Evolutionary conservation across 2,797 vertebrate species (phyloP).

Genomic region (Chelidonichthys spinosus): DNA sequence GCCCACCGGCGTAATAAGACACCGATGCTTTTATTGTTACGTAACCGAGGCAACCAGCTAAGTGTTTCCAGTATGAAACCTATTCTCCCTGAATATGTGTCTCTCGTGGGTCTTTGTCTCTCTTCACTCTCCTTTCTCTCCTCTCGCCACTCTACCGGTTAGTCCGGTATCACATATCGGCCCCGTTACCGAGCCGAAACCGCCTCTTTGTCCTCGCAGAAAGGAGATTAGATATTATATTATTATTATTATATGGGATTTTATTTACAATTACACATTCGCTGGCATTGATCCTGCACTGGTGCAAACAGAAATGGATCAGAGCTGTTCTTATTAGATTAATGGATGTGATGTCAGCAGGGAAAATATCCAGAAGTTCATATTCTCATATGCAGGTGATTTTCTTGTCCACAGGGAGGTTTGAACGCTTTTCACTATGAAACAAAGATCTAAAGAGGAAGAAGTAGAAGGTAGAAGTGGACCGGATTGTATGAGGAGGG

Average conservation of each 20-base stretch:
- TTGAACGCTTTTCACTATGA: neutral
- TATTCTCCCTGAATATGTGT: slow-evolving; percentile 19
- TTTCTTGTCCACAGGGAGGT: neutral
- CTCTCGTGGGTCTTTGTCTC: slow-evolving; percentile 29
- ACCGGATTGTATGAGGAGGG: no score
- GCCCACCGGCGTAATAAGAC: slow-evolving; percentile 42
- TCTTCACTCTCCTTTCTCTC: slow-evolving; percentile 10
- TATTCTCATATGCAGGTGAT: neutral
- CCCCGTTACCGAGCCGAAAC: slow-evolving; percentile 26
- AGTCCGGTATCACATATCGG: slow-evolving; percentile 51
- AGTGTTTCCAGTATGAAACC: slow-evolving; percentile 49
- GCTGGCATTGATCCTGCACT: slow-evolving; percentile 8
- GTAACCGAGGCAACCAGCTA: slow-evolving; percentile 47
- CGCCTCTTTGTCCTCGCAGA: slow-evolving; percentile 14
- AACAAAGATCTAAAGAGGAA: neutral
- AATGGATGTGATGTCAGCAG: slow-evolving; percentile 10
- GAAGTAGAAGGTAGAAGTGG: neutral
- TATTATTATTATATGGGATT: no score
- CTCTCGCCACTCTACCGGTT: slow-evolving; percentile 30
- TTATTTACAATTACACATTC: slow-evolving; percentile 14
- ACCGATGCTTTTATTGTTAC: slow-evolving; percentile 53
- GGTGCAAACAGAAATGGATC: slow-evolving; percentile 27
- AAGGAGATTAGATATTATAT: neutral
- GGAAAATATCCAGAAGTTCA: slow-evolving; percentile 3
- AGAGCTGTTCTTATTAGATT: slow-evolving; percentile 30